Evolutionary conservation across 2,797 vertebrate species (phyloP), one percentile per base, ranked within the genome.

Genomic region (Platyrinchus mystaceus): DNA sequence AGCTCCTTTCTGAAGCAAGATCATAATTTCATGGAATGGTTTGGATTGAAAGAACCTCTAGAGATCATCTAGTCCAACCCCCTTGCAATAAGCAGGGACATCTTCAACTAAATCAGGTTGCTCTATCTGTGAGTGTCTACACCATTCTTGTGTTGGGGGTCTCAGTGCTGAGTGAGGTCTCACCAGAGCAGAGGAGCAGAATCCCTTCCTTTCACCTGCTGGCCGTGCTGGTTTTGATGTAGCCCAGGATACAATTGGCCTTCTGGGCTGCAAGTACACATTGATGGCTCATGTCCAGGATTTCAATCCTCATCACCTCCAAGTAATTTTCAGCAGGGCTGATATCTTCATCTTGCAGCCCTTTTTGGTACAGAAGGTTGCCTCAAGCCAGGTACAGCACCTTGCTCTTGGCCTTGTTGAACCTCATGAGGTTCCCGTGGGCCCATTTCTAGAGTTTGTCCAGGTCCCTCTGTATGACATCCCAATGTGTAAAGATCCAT

Each of bases 51-150:
- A 12, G 27, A 8, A n/a, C 13, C 13, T 63, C 39, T 56, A 62
- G 60, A 69, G 49, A 49, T 22, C 23, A 37, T 44, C 49, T 56
- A 37, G 46, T 2, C 4, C 55, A 55, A 43, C 16, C 6, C 10
- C 13, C 36, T 63, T n/a, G 3, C 23, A 55, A 21, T 28, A 3
- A 55, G 36, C 19, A 76, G 36, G 66, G 46, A 30, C 9, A 26
- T 4, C 30, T 84, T 60, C 41, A 46, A 41, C n/a, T 37, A 50
- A 17, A 41, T 10, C n/a, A 26, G 20, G n/a, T 15, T 47, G 36
- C 46, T 59, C 3, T 0, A 0, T 58, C 37, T 2, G 2, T 14
- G 50, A n/a, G 7, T 34, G 14, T 27, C 37, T 5, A 4, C 4
- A 4, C 43, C 8, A 10, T 47, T 66, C 41, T 4, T 26, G 6